phyloP scores from a whole-genome alignment of 2,888 invertebrate genomes.

The Dicyrtoma fusca region DNA sequence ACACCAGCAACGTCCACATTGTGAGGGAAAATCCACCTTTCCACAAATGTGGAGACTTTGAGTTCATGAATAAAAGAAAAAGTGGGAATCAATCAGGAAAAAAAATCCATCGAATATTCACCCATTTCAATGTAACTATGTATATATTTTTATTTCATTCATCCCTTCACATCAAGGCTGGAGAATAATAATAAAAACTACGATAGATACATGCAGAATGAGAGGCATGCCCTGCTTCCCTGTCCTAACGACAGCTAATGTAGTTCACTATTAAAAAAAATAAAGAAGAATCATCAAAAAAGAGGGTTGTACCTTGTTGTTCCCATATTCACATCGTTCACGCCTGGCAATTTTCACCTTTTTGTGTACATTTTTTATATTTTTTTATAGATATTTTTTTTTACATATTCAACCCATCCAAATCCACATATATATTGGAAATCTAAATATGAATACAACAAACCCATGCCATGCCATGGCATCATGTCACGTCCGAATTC shows the following conservation, averaged over 20 bases:
- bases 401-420: conserved; percentile 41
- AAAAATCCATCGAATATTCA: conserved; percentile 51
- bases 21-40: conserved; percentile 37
- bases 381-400: conserved; percentile 15
- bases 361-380: conserved; percentile 32
- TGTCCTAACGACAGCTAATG: neutral
- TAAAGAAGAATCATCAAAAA: conserved; percentile 23
- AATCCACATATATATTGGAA: neutral
- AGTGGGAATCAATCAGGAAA: conserved; percentile 36
- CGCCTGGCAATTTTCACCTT: conserved; percentile 57
- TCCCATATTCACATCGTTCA: conserved; percentile 52
- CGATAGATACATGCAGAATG: too few species aligned
- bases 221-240: too few species aligned
- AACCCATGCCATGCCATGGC: conserved; percentile 3
- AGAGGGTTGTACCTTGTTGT: conserved; percentile 23
- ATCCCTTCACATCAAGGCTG: conserved; percentile 2
- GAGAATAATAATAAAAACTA: neutral
- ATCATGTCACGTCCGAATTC: conserved; percentile 1
- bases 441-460: too few species aligned
- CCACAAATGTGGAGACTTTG: conserved; percentile 47
- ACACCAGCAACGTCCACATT: too few species aligned
- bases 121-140: too few species aligned
- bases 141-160: conserved; percentile 6
- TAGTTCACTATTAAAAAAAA: conserved; percentile 27
- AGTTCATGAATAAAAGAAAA: conserved; percentile 33